Percentiles rank a stretch among this genome's conserved stretches.
These are phyloP conservation scores for Thelaira solivaga DNA, from an alignment of 2,888 invertebrate species.

Conservation along the genomic window DNA sequence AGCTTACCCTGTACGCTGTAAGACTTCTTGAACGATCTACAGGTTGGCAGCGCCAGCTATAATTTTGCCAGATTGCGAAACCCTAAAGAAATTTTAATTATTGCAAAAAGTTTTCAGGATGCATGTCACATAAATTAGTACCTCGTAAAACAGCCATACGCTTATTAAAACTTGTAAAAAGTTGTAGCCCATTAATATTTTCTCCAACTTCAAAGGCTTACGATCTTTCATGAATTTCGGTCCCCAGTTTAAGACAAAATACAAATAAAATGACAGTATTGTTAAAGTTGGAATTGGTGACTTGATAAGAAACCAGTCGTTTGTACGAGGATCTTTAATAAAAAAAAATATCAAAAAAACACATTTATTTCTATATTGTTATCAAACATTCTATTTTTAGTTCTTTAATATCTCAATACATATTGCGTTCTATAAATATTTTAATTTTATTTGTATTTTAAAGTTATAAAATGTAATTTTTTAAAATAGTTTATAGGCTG, in stretches of 20 bases:
- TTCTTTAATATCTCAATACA: too few species aligned
- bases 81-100: constrained; percentile 78
- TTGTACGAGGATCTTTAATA: constrained; percentile 77
- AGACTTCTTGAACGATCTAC: constrained; percentile 89
- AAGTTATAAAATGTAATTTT: too few species aligned
- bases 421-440: too few species aligned
- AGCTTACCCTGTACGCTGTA: constrained; percentile 86
- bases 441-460: too few species aligned
- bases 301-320: constrained; percentile 82
- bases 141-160: constrained; percentile 83
- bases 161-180: constrained; percentile 91
- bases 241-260: constrained; percentile 87
- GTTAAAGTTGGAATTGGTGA: constrained; percentile 84
- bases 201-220: constrained; percentile 88
- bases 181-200: constrained; percentile 90
- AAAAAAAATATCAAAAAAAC: neutral
- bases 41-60: constrained; percentile 94
- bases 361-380: too few species aligned
- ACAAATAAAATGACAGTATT: constrained; percentile 83
- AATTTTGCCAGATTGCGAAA: constrained; percentile 83
- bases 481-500: too few species aligned
- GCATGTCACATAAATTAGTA: too few species aligned
- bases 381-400: too few species aligned
- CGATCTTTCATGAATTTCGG: constrained; percentile 92
- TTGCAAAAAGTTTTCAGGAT: neutral